Percentiles rank a stretch among this genome's conserved stretches.
These are phyloP conservation scores for Cairina moschata DNA, from an alignment of 2,113 vertebrate species.

Conservation along the genomic window DNA sequence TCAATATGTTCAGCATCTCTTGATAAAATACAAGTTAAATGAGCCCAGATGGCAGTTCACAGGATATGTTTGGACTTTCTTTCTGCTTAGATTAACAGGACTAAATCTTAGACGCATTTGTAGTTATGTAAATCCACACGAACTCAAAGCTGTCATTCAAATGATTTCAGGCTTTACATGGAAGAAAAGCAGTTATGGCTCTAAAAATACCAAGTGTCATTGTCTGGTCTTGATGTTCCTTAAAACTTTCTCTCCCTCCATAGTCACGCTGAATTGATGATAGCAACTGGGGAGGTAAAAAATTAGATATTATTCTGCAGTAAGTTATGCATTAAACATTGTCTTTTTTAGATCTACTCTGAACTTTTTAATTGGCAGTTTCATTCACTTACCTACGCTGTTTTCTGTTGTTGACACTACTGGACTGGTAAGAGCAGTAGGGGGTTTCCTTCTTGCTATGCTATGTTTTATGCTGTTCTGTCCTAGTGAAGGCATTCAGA, in stretches of 20 bases:
- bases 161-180: neutral
- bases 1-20: conserved; percentile 44
- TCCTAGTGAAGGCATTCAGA: neutral
- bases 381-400: neutral
- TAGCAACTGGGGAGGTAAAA: neutral
- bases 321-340: neutral
- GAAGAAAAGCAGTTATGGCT: neutral
- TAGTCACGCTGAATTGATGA: neutral
- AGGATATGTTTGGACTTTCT: conserved; percentile 48
- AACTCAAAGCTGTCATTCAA: neutral
- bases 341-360: neutral
- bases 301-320: neutral
- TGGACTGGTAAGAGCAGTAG: neutral
- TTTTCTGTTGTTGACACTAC: neutral
- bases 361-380: neutral
- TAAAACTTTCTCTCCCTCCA: neutral
- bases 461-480: neutral
- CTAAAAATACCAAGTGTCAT: neutral
- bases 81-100: conserved; percentile 25
- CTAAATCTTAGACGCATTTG: neutral
- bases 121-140: neutral
- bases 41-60: conserved; percentile 40
- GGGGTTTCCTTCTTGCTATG: too few relatives aligned
- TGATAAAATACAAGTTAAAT: conserved; percentile 32
- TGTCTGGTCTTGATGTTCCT: neutral